These are phyloP conservation scores for Pomatorhinus ruficollis DNA, from an alignment of 2,113 vertebrate genomes.

Conservation along the genomic window DNA sequence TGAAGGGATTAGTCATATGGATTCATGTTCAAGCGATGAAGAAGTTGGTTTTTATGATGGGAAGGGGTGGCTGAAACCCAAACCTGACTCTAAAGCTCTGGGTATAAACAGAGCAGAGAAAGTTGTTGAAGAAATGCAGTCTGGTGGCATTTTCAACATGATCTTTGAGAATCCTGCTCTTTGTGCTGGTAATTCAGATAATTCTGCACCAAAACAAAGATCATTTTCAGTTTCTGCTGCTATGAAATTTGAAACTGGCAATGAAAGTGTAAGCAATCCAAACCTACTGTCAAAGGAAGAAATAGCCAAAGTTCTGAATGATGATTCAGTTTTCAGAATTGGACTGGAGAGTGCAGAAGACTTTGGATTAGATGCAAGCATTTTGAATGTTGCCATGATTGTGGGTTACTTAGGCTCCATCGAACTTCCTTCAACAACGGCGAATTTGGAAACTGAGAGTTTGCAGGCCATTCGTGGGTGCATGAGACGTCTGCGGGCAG, in stretches of 20 bases:
- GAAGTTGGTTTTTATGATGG: constrained; percentile 85
- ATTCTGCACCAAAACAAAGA: constrained; percentile 72
- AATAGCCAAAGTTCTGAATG: constrained; percentile 74
- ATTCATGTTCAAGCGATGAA: constrained; percentile 94
- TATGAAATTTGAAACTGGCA: constrained; percentile 61
- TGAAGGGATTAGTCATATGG: constrained; percentile 78
- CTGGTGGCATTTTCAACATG: constrained; percentile 95
- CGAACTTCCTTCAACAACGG: constrained; percentile 88
- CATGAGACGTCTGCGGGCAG: constrained; percentile 93
- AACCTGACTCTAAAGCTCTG: constrained; percentile 86
- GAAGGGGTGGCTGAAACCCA: constrained; percentile 84
- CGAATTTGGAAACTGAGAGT: constrained; percentile 90
- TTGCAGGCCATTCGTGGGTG: constrained; percentile 95
- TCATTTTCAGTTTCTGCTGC: constrained; percentile 81
- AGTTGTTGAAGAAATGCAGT: constrained; percentile 95
- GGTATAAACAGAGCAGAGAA: constrained; percentile 94
- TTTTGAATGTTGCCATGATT: constrained; percentile 95
- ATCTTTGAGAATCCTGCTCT: constrained; percentile 90
- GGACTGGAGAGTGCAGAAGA: constrained; percentile 76
- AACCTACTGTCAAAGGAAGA: constrained; percentile 84
- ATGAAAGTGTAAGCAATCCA: constrained; percentile 63
- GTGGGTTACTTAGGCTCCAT: constrained; percentile 97
- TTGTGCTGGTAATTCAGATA: constrained; percentile 79
- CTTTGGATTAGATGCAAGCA: constrained; percentile 83
- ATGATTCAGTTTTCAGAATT: constrained; percentile 82